Evolutionary conservation across 1,140 invertebrate genomes (phyloP).

Genomic region (Drosophila murphyi): DNA sequence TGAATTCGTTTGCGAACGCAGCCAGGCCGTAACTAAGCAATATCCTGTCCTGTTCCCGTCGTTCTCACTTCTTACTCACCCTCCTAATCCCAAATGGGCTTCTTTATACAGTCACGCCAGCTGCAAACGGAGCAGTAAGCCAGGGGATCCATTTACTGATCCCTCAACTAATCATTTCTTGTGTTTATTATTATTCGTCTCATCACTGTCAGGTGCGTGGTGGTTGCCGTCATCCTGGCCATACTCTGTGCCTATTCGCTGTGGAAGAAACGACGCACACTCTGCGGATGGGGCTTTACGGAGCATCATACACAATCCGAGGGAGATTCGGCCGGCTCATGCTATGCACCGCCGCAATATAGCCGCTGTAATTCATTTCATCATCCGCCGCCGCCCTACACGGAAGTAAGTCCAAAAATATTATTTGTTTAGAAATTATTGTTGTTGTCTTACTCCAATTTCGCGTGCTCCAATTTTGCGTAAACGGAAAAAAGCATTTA

Average conservation of each 20-base stretch:
- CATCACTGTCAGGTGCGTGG: conserved; percentile 86
- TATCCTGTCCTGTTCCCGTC: not conserved
- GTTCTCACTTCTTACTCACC: not conserved
- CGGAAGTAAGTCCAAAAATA: conserved; percentile 87
- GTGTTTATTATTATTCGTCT: not conserved
- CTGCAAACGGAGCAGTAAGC: conserved; percentile 68
- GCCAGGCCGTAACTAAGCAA: conserved; percentile 36
- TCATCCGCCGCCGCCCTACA: conserved; percentile 91
- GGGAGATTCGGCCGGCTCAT: conserved; percentile 90
- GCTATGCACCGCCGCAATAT: conserved; percentile 91
- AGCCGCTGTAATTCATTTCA: conserved; percentile 92
- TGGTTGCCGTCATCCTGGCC: conserved; percentile 86
- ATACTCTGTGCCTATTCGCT: conserved; percentile 89
- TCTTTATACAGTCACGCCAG: conserved; percentile 65
- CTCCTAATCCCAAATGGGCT: conserved; percentile 52
- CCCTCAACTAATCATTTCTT: not conserved
- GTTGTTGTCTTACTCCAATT: no score
- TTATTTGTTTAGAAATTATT: not conserved
- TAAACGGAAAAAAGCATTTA: no score
- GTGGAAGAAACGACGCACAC: conserved; percentile 86
- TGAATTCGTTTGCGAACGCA: conserved; percentile 66
- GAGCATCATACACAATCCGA: conserved; percentile 86
- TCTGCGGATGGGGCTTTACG: conserved; percentile 86
- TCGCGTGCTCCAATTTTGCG: no score
- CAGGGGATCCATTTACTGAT: not conserved